Base-by-base conservation (phyloP, 2,888 invertebrate genomes). In the Cheilosia pagana region DNA sequence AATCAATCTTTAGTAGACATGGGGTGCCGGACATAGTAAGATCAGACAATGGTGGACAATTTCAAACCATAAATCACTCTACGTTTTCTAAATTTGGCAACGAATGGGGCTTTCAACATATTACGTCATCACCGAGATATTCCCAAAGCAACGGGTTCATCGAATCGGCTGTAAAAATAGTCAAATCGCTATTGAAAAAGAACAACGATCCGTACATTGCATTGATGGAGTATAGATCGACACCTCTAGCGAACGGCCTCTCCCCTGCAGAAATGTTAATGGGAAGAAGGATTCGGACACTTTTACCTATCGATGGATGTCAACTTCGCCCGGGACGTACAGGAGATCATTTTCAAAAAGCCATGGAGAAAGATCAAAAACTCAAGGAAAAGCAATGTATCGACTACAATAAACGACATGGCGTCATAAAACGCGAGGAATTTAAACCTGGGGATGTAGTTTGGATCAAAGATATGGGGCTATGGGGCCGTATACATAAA, bases 191-290 rank as follows among this genome's bases (percentile, higher is more conserved):
- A 3, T 28, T 76, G 21, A 62, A 62, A 28, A 70, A 75, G 39
- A 75, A 67, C 48, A 21, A 23, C 14, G 76, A 67, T 59, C 67
- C 50, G 12, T 67, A 76, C 23, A 41, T 70, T 7, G 68, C 53
- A 6, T 48, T 48, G 39, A 16, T 62, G 55, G 70, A 70, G n/a
- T 70, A 70, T 31, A 8, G 77, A 16, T 14, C 62, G 16, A 68
- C 68, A 12, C 68, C 77, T 23, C 23, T 70, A n/a, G 53, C 62
- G n/a, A 77, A 77, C 14, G 70, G 77, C 19, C 19, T 68, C 1
- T 60, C 31, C 21, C 76, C 68, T 6, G 52, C 60, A 5, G 67
- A 76, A 21, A 16, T 60, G 14, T 50, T 77, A 14, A 77, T 77
- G 68, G 55, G 60, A 1, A 41, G 59, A 12, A 59, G 57, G 21